phyloP scores from a whole-genome alignment of 1,140 invertebrate species.

The Solenopsis fugax region DNA sequence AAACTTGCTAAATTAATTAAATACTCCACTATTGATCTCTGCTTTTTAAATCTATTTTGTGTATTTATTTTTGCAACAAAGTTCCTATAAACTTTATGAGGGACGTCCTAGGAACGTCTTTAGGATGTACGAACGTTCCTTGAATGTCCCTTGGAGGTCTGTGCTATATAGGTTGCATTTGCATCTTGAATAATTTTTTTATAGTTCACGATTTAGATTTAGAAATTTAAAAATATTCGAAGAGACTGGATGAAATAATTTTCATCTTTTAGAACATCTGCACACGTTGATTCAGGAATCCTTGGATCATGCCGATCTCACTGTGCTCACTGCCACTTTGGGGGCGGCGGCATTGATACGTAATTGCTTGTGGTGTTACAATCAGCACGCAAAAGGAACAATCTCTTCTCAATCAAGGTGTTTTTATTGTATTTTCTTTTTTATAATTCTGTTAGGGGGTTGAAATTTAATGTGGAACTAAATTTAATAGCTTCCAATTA shows the following conservation, averaged over 20 bases:
- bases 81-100: no score
- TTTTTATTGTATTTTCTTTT: not conserved
- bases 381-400: constrained; percentile 87
- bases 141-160: no score
- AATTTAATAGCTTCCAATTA: not conserved
- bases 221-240: not conserved
- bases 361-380: constrained; percentile 92
- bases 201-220: not conserved
- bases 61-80: not conserved
- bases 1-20: constrained; percentile 21
- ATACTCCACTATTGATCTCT: not conserved
- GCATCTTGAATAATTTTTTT: not conserved
- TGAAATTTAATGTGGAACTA: not conserved
- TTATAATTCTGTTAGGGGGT: not conserved
- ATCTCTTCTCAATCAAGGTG: constrained; percentile 78
- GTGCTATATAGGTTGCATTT: not conserved
- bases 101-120: no score
- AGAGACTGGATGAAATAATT: not conserved
- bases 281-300: constrained; percentile 93
- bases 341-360: constrained; percentile 92
- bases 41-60: not conserved
- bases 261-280: constrained; percentile 88
- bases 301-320: constrained; percentile 92
- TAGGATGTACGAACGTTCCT: no score
- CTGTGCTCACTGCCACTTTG: constrained; percentile 92